phyloP scores from a whole-genome alignment of 2,113 vertebrate genomes.

The Mesitornis unicolor region DNA sequence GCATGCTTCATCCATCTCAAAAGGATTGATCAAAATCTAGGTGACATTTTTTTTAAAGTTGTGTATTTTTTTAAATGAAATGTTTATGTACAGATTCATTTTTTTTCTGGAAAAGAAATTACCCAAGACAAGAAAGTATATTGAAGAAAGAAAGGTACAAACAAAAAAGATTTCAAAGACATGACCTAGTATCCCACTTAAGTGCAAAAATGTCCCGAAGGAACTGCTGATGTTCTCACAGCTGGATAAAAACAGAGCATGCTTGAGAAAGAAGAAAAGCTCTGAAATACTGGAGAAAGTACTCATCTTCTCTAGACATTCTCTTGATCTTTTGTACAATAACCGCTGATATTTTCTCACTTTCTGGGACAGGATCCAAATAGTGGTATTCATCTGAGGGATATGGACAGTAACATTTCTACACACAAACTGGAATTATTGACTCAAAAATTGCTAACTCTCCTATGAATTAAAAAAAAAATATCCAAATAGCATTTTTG shows the following conservation, averaged over 20 bases:
- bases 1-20: neutral
- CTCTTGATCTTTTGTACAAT: neutral
- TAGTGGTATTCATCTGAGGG: neutral
- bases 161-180: neutral
- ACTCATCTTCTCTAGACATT: neutral
- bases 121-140: neutral
- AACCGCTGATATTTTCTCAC: neutral
- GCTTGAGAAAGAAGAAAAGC: neutral
- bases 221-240: neutral
- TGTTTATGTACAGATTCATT: fast-evolving
- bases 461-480: neutral
- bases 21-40: neutral
- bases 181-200: neutral
- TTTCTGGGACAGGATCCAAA: neutral
- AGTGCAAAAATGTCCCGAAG: neutral
- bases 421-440: neutral
- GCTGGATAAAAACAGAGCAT: neutral
- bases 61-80: neutral
- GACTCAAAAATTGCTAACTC: neutral
- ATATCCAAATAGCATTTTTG: neutral
- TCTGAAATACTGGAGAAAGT: neutral
- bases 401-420: neutral
- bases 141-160: neutral
- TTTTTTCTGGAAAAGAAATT: neutral
- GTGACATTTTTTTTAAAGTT: neutral